Percentiles rank a stretch among this genome's conserved stretches.
Evolutionary conservation across 2,888 invertebrate genomes (phyloP).

Genomic region (Drosophila gaucha): DNA sequence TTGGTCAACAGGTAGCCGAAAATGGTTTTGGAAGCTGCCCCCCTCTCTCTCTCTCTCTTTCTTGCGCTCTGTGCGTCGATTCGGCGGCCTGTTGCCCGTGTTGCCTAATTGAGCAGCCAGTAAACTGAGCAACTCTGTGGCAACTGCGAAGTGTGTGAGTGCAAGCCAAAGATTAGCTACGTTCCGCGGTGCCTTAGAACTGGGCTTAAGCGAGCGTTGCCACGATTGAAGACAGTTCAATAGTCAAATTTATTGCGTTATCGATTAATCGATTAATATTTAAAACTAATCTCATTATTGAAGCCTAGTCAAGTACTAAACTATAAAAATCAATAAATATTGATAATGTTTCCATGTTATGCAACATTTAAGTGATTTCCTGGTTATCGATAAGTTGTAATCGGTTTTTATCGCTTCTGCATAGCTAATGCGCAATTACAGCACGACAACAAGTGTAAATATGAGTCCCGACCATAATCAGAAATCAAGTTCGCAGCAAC

Average conservation of each 20-base stretch:
- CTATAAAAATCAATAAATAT: not conserved
- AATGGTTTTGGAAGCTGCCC: conserved; percentile 58
- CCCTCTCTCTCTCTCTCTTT: not conserved
- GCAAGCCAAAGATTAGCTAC: conserved; percentile 25
- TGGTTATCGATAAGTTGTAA: conserved; percentile 8
- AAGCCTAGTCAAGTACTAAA: too few species aligned
- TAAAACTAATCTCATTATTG: too few species aligned
- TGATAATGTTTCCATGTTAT: not conserved
- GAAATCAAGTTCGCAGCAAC: not conserved
- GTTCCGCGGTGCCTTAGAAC: conserved; percentile 39
- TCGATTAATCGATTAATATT: too few species aligned
- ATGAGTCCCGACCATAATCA: not conserved
- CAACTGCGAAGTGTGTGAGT: conserved; percentile 27
- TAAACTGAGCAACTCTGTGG: conserved; percentile 11
- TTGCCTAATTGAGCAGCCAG: conserved; percentile 57
- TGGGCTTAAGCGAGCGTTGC: conserved; percentile 9
- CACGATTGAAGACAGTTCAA: not conserved
- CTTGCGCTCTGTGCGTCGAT: not conserved
- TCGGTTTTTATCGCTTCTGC: not conserved
- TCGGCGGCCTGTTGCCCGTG: conserved; percentile 23
- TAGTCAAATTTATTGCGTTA: not conserved
- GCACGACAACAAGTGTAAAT: not conserved
- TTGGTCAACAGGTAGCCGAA: conserved; percentile 78
- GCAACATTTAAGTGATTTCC: not conserved
- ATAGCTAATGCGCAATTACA: not conserved